Evolutionary conservation across 2,888 invertebrate species (phyloP).

Genomic region (Blomia tropicalis): DNA sequence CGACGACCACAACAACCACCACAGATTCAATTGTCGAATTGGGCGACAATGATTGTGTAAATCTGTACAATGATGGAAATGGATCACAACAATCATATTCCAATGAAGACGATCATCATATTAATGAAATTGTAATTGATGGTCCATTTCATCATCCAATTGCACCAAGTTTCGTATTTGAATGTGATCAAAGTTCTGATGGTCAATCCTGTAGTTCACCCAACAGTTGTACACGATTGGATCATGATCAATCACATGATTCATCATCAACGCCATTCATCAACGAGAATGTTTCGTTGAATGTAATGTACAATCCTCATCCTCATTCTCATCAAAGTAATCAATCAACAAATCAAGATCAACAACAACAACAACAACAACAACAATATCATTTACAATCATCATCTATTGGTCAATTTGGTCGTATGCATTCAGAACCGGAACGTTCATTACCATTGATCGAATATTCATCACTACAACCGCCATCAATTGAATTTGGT

Average conservation of each 20-base stretch:
- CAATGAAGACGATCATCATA: background rate
- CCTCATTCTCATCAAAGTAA: slow-evolving; percentile 1
- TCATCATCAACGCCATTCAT: background rate
- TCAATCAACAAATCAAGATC: background rate
- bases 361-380: background rate
- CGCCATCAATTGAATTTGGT: slow-evolving; percentile 8
- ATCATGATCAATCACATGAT: background rate
- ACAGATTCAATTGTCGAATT: background rate
- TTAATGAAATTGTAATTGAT: background rate
- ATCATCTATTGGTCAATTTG: slow-evolving; percentile 21
- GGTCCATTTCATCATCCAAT: background rate
- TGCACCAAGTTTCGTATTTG: slow-evolving; percentile 11
- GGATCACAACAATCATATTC: background rate
- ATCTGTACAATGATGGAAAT: too few species aligned
- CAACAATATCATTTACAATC: background rate
- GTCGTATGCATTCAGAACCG: slow-evolving; percentile 31
- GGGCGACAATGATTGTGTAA: too few species aligned
- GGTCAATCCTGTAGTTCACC: background rate
- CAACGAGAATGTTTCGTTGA: background rate
- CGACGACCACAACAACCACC: background rate
- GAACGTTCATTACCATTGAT: slow-evolving; percentile 29
- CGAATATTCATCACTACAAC: slow-evolving; percentile 28
- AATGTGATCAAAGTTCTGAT: background rate
- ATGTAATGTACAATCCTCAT: slow-evolving; percentile 1
- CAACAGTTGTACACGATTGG: background rate